These are phyloP conservation scores for Labeo catla DNA, from an alignment of 2,113 vertebrate species.

Conservation along the genomic window DNA sequence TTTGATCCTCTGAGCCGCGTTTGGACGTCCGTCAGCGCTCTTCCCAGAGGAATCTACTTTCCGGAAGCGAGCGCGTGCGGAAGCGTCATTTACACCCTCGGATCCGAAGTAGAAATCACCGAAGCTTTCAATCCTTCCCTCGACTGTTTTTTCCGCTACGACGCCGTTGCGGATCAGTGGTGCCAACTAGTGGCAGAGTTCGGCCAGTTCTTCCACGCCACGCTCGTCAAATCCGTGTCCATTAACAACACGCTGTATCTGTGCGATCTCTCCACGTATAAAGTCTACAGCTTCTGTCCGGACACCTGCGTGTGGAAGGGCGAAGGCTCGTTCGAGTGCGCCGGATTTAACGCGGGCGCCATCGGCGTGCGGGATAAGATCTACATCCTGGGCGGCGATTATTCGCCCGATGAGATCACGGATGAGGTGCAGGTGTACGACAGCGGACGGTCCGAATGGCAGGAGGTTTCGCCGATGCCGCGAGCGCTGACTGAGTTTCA, in stretches of 20 bases:
- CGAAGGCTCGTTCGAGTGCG: slow-evolving; percentile 95
- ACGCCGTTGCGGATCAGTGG: slow-evolving; percentile 91
- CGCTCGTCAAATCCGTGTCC: slow-evolving; percentile 91
- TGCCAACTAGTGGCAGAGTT: slow-evolving; percentile 93
- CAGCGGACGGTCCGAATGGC: slow-evolving; percentile 90
- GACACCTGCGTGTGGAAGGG: slow-evolving; percentile 94
- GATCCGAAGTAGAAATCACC: slow-evolving; percentile 91
- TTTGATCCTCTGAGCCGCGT: slow-evolving; percentile 85
- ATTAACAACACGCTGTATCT: slow-evolving; percentile 89
- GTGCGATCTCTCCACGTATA: slow-evolving; percentile 97
- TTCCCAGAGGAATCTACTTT: slow-evolving; percentile 92
- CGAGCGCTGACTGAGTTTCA: slow-evolving; percentile 94
- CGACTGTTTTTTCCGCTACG: slow-evolving; percentile 93
- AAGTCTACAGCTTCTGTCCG: slow-evolving; percentile 96
- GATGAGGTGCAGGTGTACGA: slow-evolving; percentile 97
- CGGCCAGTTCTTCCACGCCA: slow-evolving; percentile 96
- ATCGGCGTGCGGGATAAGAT: slow-evolving; percentile 91
- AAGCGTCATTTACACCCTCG: slow-evolving; percentile 89
- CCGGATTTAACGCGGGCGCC: slow-evolving; percentile 95
- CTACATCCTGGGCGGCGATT: slow-evolving; percentile 96
- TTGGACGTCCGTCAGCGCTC: slow-evolving; percentile 86
- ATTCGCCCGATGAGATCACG: slow-evolving; percentile 95
- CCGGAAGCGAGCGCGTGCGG: slow-evolving; percentile 92
- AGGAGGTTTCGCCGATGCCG: slow-evolving; percentile 96
- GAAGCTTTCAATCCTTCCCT: slow-evolving; percentile 96